A percentile compares a stretch with the other conserved stretches of the same genome.
These are phyloP conservation scores for Apaloderma vittatum DNA, from an alignment of 2,113 vertebrate genomes.

Conservation along the genomic window DNA sequence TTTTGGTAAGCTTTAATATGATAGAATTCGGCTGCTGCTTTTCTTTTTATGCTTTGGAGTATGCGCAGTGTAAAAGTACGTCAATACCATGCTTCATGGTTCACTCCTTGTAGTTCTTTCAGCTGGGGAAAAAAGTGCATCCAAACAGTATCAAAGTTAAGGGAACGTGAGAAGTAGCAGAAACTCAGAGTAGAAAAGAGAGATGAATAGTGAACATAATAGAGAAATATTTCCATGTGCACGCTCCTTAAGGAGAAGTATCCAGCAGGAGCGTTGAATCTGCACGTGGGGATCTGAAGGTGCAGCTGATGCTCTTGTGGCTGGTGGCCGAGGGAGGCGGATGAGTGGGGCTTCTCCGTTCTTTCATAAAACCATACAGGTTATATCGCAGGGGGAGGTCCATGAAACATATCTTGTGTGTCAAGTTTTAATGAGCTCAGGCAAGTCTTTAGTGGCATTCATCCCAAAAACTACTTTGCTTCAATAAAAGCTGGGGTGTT, in stretches of 20 bases:
- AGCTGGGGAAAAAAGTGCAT: neutral
- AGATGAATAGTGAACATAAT: neutral
- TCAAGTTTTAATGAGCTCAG: neutral
- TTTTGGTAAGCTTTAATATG: neutral
- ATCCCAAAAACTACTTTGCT: neutral
- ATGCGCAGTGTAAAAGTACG: neutral
- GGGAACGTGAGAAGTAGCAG: neutral
- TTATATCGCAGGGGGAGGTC: neutral
- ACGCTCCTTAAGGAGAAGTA: too few species aligned
- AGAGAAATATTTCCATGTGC: neutral
- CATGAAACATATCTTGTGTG: neutral
- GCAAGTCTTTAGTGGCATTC: neutral
- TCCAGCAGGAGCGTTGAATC: fast-evolving
- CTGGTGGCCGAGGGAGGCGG: neutral
- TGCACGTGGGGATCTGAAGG: fast-evolving
- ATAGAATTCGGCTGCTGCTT: neutral
- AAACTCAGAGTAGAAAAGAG: neutral
- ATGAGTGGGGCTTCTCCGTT: neutral
- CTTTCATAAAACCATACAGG: neutral
- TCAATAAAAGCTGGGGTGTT: neutral
- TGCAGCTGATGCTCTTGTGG: neutral
- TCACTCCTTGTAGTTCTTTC: neutral
- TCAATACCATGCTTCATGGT: neutral
- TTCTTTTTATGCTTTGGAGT: neutral
- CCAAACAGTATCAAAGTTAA: neutral